A percentile compares a stretch with the other conserved stretches of the same genome.
Conservation (phyloP, 2,113 vertebrate species). For the Rissa tridactyla region DNA sequence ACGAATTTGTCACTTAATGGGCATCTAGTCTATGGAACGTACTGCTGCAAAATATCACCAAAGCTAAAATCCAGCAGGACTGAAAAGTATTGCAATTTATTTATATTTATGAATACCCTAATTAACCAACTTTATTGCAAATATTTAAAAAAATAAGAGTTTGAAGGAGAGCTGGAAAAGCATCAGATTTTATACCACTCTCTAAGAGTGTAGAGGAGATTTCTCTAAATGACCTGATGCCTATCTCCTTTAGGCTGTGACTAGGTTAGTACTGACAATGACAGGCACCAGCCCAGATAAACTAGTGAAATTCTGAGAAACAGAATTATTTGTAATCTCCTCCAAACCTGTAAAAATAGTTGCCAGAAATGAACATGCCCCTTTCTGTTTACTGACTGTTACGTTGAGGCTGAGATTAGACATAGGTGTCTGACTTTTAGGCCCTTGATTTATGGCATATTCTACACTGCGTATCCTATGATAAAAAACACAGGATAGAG, state of each 20-base stretch:
- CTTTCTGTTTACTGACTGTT: not conserved
- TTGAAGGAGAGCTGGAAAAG: not conserved
- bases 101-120: not conserved
- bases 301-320: not conserved
- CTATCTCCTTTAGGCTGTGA: not conserved
- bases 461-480: not conserved
- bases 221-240: not conserved
- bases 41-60: not conserved
- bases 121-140: not conserved
- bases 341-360: not conserved
- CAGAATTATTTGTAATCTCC: not conserved
- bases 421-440: not conserved
- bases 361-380: not conserved
- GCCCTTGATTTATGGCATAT: not conserved
- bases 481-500: not conserved
- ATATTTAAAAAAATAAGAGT: not conserved
- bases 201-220: not conserved
- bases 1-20: not conserved
- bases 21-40: not conserved
- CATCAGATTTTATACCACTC: not conserved
- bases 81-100: not conserved
- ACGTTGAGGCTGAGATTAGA: not conserved
- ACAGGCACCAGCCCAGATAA: not conserved
- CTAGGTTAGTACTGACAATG: not conserved
- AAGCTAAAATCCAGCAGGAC: not conserved